A percentile compares a stretch with the other conserved stretches of the same genome.
phyloP scores from a whole-genome alignment of 2,113 vertebrate genomes.

The Crotalus helleri region DNA sequence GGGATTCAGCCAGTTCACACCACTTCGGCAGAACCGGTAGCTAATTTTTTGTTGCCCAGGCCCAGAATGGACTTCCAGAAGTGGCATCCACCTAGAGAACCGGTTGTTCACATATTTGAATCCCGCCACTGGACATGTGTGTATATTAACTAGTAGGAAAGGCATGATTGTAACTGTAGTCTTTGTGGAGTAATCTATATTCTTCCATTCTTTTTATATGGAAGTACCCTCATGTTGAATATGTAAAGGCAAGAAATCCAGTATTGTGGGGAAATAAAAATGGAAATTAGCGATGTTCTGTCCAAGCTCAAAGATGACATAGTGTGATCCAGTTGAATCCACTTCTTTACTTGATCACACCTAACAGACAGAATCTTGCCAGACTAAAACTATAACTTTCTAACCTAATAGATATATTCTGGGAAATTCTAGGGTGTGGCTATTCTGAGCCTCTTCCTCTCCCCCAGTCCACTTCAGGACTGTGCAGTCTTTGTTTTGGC shows the following conservation, averaged over 20 bases:
- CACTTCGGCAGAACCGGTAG: too few species aligned
- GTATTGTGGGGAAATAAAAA: background rate
- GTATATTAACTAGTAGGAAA: background rate
- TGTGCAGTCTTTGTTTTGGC: background rate
- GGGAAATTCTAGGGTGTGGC: background rate
- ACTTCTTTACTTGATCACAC: background rate
- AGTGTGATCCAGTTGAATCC: background rate
- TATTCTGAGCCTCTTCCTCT: background rate
- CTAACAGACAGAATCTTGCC: background rate
- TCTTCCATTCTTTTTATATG: background rate
- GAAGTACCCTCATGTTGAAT: background rate
- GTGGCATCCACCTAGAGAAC: too few species aligned
- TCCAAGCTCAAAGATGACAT: background rate
- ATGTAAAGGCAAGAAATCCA: background rate
- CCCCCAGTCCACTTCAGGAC: background rate
- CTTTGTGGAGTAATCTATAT: background rate
- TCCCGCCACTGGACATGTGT: background rate
- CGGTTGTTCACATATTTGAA: too few species aligned
- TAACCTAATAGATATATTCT: background rate
- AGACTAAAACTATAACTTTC: background rate
- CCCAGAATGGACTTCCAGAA: too few species aligned
- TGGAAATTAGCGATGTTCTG: background rate
- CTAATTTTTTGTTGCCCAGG: too few species aligned
- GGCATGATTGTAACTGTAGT: background rate
- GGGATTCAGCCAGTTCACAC: too few species aligned